phyloP scores from a whole-genome alignment of 1,140 invertebrate species.

The Paralvinella palmiformis region DNA sequence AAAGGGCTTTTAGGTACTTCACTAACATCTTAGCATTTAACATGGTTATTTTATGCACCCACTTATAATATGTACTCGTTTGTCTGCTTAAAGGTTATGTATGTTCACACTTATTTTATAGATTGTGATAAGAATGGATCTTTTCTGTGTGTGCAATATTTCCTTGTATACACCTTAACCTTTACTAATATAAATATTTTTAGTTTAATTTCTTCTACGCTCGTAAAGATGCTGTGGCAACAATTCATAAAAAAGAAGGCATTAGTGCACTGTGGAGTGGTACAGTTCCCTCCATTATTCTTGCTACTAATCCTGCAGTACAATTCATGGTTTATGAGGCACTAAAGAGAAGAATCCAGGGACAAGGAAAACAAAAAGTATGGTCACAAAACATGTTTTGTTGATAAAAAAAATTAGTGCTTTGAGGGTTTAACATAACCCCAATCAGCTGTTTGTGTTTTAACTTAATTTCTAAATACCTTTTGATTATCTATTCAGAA shows the following conservation, averaged over 20 bases:
- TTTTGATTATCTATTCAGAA: constrained; percentile 37
- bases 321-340: constrained; percentile 87
- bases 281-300: constrained; percentile 70
- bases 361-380: too few species aligned
- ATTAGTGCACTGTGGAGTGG: constrained; percentile 70
- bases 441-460: too few species aligned
- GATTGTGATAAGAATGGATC: too few species aligned
- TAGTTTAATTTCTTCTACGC: too few species aligned
- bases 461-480: too few species aligned
- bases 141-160: too few species aligned
- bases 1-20: constrained; percentile 55
- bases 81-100: too few species aligned
- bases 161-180: not conserved
- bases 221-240: constrained; percentile 57
- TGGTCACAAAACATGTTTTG: too few species aligned
- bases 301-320: constrained; percentile 80
- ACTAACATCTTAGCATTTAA: not conserved
- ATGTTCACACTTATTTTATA: too few species aligned
- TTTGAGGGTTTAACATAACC: too few species aligned
- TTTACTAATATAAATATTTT: not conserved
- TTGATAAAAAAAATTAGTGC: too few species aligned
- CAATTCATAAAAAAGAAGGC: constrained; percentile 68
- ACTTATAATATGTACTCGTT: too few species aligned
- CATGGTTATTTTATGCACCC: constrained; percentile 7
- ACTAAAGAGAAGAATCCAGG: constrained; percentile 61